phyloP scores from a whole-genome alignment of 1,140 invertebrate genomes.

The Diorhabda elongata region DNA sequence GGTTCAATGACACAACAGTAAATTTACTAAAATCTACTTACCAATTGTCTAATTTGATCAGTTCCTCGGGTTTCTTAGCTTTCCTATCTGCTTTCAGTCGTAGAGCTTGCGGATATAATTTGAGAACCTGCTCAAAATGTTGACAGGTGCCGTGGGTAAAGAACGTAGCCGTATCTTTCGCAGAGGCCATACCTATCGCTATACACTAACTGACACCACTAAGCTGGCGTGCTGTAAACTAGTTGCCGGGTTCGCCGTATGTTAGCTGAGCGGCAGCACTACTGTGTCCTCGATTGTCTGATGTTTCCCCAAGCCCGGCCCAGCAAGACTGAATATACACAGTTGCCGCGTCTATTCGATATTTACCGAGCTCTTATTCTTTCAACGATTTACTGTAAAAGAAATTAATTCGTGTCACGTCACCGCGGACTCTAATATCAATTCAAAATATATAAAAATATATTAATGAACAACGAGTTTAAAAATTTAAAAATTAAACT shows the following conservation, averaged over 20 bases:
- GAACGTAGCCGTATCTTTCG: constrained; percentile 84
- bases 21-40: constrained; percentile 55
- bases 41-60: constrained; percentile 91
- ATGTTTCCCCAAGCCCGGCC: constrained; percentile 42
- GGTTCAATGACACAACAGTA: constrained; percentile 50
- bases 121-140: constrained; percentile 83
- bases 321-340: constrained; percentile 40
- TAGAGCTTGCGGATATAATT: constrained; percentile 83
- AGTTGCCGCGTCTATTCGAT: constrained; percentile 29
- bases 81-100: constrained; percentile 81
- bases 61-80: constrained; percentile 86
- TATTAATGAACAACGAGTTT: too few species aligned
- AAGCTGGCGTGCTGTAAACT: constrained; percentile 31
- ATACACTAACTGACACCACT: constrained; percentile 46
- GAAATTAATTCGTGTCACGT: too few species aligned
- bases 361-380: not conserved
- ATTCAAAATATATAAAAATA: too few species aligned
- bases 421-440: too few species aligned
- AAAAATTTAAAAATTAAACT: too few species aligned
- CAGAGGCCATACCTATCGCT: constrained; percentile 68
- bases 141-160: constrained; percentile 79
- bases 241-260: constrained; percentile 17
- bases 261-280: constrained; percentile 20
- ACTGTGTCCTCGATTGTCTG: constrained; percentile 37
- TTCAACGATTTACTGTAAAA: too few species aligned